Conservation (phyloP, 2,888 invertebrate genomes). For the Plusia festucae region DNA sequence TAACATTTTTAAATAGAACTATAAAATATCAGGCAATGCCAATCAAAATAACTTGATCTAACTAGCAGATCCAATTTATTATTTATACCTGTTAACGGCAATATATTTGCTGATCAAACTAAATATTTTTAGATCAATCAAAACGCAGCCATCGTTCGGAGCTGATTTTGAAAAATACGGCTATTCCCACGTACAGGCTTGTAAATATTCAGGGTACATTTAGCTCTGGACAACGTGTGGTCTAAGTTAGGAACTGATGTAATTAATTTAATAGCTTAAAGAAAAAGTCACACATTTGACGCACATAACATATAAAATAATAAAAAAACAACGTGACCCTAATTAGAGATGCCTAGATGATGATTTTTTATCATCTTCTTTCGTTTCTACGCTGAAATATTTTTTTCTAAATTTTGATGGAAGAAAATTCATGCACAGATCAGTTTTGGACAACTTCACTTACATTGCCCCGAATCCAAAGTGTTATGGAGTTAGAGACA, state of each 20-base stretch:
- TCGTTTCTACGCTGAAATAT: no score
- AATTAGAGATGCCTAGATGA: no score
- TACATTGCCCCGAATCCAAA: no score
- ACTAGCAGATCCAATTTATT: neutral
- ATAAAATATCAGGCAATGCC: neutral
- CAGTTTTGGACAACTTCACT: no score
- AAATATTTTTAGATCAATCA: constrained; percentile 55
- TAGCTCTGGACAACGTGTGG: constrained; percentile 44
- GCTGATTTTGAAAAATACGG: constrained; percentile 51
- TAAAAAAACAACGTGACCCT: no score
- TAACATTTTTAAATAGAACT: neutral
- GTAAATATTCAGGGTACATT: constrained; percentile 59
- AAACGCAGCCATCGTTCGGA: constrained; percentile 31
- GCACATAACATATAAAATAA: no score
- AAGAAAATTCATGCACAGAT: no score
- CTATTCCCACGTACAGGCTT: constrained; percentile 49
- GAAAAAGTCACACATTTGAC: no score
- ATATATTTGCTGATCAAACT: constrained; percentile 27
- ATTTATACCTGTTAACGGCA: constrained; percentile 10
- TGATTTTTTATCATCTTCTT: no score
- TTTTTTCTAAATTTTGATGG: no score
- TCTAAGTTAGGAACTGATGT: constrained; percentile 23
- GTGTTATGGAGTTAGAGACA: no score
- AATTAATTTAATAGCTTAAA: no score
- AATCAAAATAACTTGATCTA: neutral